phyloP scores from a whole-genome alignment of 2,888 invertebrate genomes.

The Rotaria macrura region DNA sequence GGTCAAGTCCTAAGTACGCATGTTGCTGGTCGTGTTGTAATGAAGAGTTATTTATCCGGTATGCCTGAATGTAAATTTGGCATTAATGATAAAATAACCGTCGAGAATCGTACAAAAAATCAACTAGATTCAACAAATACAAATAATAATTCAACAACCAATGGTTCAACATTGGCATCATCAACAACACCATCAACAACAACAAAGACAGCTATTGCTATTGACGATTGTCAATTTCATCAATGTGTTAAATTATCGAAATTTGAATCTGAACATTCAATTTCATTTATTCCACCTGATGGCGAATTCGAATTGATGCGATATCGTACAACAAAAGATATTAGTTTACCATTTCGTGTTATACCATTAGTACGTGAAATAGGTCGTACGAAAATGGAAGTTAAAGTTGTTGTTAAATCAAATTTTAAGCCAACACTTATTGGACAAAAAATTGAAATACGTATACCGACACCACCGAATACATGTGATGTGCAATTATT shows the following conservation, averaged over 20 bases:
- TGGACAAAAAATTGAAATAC: conserved; percentile 97
- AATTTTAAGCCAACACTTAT: conserved; percentile 95
- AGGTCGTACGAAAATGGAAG: conserved; percentile 98
- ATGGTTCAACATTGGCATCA: not conserved
- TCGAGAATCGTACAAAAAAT: conserved; percentile 58
- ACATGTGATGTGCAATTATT: conserved; percentile 97
- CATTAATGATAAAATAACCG: conserved; percentile 98
- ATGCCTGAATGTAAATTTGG: conserved; percentile 99
- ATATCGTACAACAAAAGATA: conserved; percentile 98
- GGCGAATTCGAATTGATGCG: conserved; percentile 99
- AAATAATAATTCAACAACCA: conserved; percentile 55
- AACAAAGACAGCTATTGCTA: conserved; percentile 72
- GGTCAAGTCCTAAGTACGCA: conserved; percentile 96
- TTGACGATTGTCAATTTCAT: conserved; percentile 99
- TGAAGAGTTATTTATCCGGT: conserved; percentile 97
- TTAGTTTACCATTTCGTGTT: conserved; percentile 94
- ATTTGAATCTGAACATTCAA: conserved; percentile 99
- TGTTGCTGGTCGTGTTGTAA: conserved; percentile 96
- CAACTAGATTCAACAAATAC: conserved; percentile 53
- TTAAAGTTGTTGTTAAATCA: conserved; percentile 94
- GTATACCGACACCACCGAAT: conserved; percentile 94
- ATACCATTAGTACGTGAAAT: conserved; percentile 69
- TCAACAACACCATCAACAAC: not conserved
- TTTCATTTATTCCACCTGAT: conserved; percentile 98
- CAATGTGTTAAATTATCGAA: conserved; percentile 98